phyloP scores from a whole-genome alignment of 1,140 invertebrate species.

The Pseudomyrmex flavicornis region DNA sequence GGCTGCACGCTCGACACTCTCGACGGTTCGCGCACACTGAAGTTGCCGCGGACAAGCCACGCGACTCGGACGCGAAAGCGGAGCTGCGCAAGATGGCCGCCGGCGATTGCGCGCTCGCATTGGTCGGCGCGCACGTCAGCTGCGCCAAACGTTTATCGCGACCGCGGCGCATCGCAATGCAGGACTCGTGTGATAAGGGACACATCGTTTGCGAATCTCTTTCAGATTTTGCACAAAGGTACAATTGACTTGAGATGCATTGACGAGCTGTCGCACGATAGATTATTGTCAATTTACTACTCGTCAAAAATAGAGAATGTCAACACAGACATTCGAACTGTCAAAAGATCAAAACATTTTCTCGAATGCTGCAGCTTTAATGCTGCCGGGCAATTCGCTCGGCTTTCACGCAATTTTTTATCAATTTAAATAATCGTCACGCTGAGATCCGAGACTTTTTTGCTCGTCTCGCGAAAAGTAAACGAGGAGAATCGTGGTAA shows the following conservation, averaged over 20 bases:
- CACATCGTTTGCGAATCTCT: not conserved
- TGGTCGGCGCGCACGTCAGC: conserved; percentile 73
- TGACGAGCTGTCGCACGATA: not conserved
- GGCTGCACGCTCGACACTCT: conserved; percentile 65
- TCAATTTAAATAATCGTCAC: too few relatives aligned
- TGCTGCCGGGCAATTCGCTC: too few relatives aligned
- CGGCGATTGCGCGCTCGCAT: conserved; percentile 64
- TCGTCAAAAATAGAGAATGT: too few relatives aligned
- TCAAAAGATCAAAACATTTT: too few relatives aligned
- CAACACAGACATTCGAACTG: too few relatives aligned
- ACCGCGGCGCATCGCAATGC: not conserved
- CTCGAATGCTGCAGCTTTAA: too few relatives aligned
- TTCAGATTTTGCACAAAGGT: not conserved
- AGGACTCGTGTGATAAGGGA: conserved; percentile 48
- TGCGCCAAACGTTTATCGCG: conserved; percentile 74
- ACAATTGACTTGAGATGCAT: not conserved
- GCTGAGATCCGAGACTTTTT: too few relatives aligned
- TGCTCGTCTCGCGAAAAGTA: too few relatives aligned
- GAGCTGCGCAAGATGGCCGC: conserved; percentile 81
- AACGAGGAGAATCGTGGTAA: too few relatives aligned
- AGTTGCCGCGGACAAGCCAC: conserved; percentile 71
- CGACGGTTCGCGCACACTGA: conserved; percentile 80
- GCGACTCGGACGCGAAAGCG: conserved; percentile 80
- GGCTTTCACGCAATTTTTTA: too few relatives aligned
- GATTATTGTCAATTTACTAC: too few relatives aligned